Evolutionary conservation across 1,140 invertebrate species (phyloP), one percentile per base, ranked within the genome.

Genomic region (Phocides pigmalion): DNA sequence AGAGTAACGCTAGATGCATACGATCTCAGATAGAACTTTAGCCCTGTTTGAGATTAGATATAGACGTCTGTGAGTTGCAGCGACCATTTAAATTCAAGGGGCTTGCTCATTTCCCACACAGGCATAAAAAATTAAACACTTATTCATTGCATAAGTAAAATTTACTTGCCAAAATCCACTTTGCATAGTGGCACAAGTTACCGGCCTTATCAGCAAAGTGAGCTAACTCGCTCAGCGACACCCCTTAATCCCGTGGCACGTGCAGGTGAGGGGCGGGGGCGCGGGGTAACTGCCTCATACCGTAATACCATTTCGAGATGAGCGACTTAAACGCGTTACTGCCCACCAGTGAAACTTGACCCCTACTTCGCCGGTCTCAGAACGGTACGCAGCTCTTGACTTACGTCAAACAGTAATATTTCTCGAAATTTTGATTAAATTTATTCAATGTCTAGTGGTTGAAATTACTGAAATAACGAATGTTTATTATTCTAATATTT

Each of bases 301-400:
- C 62, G 79, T 90, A 90, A 90, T 85, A 83, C 85, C 83, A 87
- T 88, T 88, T 81, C 77, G 83, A 90, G 87, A 90, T 90, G 87
- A 90, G 76, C 75, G 84, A 83, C 87, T 90, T 87, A 87, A 90
- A 88, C 73, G 72, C 64, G 83, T 90, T 90, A 90, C 72, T 64
- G 69, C 66, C 70, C 66, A 59, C 81, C 83, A 84, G 17, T 54
- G 39, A 61, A 78, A 63, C 63, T 11, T 67, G 79, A 81, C 65
- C 81, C 68, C 19, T 64, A 37, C 46, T 51, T 35, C 49, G 64
- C 63, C 64, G 35, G 35, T 39, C 35, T 39, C 28, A n/a, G n/a
- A n/a, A n/a, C 28, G 9, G 28, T 32, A 1, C 28, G 9, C n/a
- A n/a, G n/a, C 28, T 32, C n/a, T 8, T 32, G 28, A 11, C n/a